These are phyloP conservation scores for Pempheris klunzingeri DNA, from an alignment of 2,797 vertebrate genomes.

Conservation along the genomic window DNA sequence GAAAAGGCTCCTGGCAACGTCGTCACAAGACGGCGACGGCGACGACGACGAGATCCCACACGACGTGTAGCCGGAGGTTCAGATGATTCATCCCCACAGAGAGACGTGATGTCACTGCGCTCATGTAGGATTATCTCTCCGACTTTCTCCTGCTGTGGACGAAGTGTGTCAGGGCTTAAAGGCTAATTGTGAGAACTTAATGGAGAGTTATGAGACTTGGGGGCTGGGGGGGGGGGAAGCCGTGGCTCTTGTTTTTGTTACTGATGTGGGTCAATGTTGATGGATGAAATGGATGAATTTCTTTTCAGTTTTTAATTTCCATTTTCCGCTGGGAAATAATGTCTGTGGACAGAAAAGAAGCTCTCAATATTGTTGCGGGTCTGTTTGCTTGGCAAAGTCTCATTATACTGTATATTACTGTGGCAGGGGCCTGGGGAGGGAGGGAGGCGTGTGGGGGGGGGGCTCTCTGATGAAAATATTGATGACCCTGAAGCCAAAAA, in stretches of 20 bases:
- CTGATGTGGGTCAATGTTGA: conserved; percentile 67
- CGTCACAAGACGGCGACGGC: conserved; percentile 28
- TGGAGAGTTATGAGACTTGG: conserved; percentile 47
- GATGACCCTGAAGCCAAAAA: conserved; percentile 71
- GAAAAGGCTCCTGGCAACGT: conserved; percentile 49
- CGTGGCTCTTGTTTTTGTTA: conserved; percentile 12
- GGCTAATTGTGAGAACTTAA: conserved; percentile 51
- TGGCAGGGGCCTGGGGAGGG: conserved; percentile 35
- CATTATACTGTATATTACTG: conserved; percentile 77
- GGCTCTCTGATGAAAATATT: conserved; percentile 65
- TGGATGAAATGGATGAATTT: conserved; percentile 67
- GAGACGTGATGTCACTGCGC: conserved; percentile 24
- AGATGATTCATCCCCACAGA: conserved; percentile 41
- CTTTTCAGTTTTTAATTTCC: conserved; percentile 69
- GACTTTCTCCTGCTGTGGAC: conserved; percentile 11
- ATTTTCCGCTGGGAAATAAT: conserved; percentile 79
- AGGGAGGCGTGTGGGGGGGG: neutral
- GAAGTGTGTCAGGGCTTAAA: conserved; percentile 39
- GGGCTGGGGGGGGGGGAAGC: neutral
- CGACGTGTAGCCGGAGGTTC: conserved; percentile 39
- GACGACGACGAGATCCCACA: conserved; percentile 27
- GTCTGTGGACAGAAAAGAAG: conserved; percentile 65
- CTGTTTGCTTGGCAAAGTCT: conserved; percentile 77
- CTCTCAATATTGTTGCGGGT: conserved; percentile 75
- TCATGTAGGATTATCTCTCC: conserved; percentile 33